These are phyloP conservation scores for Bombus pascuorum DNA, from an alignment of 1,140 invertebrate species.

Conservation along the genomic window DNA sequence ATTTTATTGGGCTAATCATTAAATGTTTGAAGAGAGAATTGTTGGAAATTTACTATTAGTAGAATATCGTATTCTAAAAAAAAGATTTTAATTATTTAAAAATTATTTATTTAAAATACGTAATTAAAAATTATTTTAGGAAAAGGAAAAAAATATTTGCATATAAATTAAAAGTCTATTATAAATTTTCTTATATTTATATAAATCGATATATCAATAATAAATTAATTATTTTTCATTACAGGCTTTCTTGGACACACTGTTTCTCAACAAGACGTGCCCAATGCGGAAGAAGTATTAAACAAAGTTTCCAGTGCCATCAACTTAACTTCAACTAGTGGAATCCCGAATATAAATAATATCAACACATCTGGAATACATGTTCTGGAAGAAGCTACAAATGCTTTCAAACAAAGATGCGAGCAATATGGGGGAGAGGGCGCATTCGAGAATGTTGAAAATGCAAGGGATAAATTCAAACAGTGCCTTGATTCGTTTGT, in stretches of 20 bases:
- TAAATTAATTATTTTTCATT: not conserved
- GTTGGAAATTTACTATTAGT: not conserved
- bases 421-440: conserved; percentile 75
- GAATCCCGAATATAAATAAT: conserved; percentile 54
- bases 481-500: conserved; percentile 82
- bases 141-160: too few relatives aligned
- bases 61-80: not conserved
- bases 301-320: conserved; percentile 58
- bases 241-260: conserved; percentile 49
- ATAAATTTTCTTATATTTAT: not conserved
- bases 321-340: conserved; percentile 60
- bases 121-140: too few relatives aligned
- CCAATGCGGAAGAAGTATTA: conserved; percentile 45
- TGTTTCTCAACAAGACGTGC: conserved; percentile 37
- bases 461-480: conserved; percentile 70
- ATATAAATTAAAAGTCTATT: too few relatives aligned
- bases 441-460: conserved; percentile 72
- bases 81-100: too few relatives aligned
- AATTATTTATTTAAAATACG: too few relatives aligned
- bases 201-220: not conserved
- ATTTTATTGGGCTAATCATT: not conserved
- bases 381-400: conserved; percentile 69
- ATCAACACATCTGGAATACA: conserved; percentile 69
- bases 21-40: not conserved
- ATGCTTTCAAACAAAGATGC: conserved; percentile 79